Evolutionary conservation across 2,797 vertebrate genomes (phyloP), one percentile per base, ranked within the genome.

Genomic region (Oreochromis grahami): DNA sequence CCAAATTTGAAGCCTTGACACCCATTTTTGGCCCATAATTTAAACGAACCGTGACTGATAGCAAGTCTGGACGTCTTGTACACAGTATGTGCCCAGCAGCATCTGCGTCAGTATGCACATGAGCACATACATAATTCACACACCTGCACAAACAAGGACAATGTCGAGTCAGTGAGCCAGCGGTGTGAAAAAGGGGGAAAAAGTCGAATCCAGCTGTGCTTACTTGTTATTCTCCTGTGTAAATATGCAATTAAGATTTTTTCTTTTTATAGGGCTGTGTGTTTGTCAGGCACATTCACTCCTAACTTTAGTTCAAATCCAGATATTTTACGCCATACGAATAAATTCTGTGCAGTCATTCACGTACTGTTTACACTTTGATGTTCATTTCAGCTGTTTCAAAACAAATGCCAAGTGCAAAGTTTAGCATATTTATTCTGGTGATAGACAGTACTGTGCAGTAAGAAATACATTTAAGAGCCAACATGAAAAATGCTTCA

Each of bases 11-110:
- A 86, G 76, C 89, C 86, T 87, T 87, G 86, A 91, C 87, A 51
- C 48, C 52, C 52, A 41, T 72, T 53, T 51, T 78, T 80, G 78
- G 53, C 76, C 80, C 51, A 38, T 89, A 82, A 91, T 86, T 91
- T 79, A 94, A 88, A 83, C 1, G 41, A 79, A 82, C 34, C 77
- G 76, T 58, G 78, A 88, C 85, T 85, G 92, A 93, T 86, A 90
- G 81, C 24, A 43, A 91, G 41, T 80, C 83, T 78, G 86, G 41
- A 91, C 86, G 56, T 76, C 52, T 83, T 82, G 88, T 89, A 79
- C 87, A 41, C 68, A 45, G 43, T 77, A 74, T 74, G 88, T 93
- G 70, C 81, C 60, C 55, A 53, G 56, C 81, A 84, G 78, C 51
- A 81, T 83, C 56, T 85, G 85, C 63, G 4, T 90, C 84, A 83